These are phyloP conservation scores for Andrena bicolor DNA, from an alignment of 2,888 invertebrate genomes.

Conservation along the genomic window DNA sequence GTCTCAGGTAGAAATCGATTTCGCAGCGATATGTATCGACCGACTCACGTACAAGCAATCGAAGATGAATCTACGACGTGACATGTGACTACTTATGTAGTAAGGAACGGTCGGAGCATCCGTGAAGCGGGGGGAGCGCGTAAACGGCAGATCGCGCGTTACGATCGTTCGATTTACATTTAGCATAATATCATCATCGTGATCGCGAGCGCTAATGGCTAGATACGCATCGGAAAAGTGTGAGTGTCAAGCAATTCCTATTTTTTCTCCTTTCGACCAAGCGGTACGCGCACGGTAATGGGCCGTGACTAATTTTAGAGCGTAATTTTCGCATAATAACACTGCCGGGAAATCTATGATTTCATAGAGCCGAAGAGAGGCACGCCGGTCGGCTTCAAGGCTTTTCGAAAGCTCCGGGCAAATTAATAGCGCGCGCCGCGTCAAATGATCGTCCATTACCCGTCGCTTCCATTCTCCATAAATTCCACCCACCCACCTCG, in stretches of 20 bases:
- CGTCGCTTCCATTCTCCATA: constrained; percentile 71
- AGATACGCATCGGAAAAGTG: constrained; percentile 64
- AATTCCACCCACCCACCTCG: constrained; percentile 69
- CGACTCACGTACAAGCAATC: constrained; percentile 3
- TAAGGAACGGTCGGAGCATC: constrained; percentile 45
- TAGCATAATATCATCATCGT: constrained; percentile 60
- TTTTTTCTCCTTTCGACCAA: constrained; percentile 12
- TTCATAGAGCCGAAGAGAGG: constrained; percentile 75
- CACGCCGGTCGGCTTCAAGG: constrained; percentile 75
- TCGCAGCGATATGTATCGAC: background rate
- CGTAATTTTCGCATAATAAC: constrained; percentile 75
- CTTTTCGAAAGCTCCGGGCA: constrained; percentile 80
- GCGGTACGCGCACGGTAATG: constrained; percentile 61
- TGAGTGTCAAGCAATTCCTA: constrained; percentile 36
- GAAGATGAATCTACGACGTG: constrained; percentile 44
- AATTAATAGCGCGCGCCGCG: constrained; percentile 75
- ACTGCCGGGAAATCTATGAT: constrained; percentile 74
- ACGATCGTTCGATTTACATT: constrained; percentile 63
- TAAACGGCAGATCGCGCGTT: constrained; percentile 54
- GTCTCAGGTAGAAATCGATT: background rate
- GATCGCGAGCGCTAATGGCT: constrained; percentile 41
- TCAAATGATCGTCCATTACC: constrained; percentile 71
- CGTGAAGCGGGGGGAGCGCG: constrained; percentile 38
- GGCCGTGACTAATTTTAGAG: constrained; percentile 76
- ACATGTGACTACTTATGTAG: constrained; percentile 52